Conservation (phyloP, 2,113 vertebrate species). For the Cyanistes caeruleus region DNA sequence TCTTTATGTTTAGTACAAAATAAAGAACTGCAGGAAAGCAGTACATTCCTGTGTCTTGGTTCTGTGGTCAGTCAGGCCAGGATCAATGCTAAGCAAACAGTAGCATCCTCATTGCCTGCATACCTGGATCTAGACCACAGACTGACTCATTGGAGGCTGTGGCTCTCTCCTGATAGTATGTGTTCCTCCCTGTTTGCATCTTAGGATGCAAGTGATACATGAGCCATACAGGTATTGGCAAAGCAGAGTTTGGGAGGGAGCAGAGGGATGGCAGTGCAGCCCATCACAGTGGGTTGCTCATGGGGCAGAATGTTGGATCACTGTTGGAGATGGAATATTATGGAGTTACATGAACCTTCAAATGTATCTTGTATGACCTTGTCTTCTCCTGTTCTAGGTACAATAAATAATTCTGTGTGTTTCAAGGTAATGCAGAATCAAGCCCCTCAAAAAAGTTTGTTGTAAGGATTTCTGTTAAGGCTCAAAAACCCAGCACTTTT, state of each 20-base stretch:
- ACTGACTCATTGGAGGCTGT: neutral
- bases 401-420: neutral
- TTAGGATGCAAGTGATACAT: fast-evolving
- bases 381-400: neutral
- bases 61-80: neutral
- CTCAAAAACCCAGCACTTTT: neutral
- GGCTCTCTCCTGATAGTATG: neutral
- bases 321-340: neutral
- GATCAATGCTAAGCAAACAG: neutral
- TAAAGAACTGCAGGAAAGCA: neutral
- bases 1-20: neutral
- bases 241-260: neutral
- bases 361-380: neutral
- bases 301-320: neutral
- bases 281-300: neutral
- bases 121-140: neutral
- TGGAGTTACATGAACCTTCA: neutral
- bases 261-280: neutral
- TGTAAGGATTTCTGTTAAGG: neutral
- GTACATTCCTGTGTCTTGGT: neutral
- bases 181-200: neutral
- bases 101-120: neutral
- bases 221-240: neutral
- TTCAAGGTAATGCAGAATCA: neutral
- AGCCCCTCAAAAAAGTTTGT: neutral